phyloP scores from a whole-genome alignment of 2,888 invertebrate species.

The Saturnia pavonia region DNA sequence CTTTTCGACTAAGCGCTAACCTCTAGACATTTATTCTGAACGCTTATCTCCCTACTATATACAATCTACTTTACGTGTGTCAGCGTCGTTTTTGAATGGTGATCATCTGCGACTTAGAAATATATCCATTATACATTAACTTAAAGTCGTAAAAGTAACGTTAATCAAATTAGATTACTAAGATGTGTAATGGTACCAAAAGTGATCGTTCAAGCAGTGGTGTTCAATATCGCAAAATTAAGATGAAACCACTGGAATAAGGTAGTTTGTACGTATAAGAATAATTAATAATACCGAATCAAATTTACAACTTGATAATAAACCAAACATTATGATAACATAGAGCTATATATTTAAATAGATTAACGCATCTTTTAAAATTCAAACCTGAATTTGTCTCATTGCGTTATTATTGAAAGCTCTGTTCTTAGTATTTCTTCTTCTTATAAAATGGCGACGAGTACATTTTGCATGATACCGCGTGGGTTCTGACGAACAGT shows the following conservation, averaged over 20 bases:
- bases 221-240: not conserved
- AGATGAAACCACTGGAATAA: not conserved
- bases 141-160: too few relatives aligned
- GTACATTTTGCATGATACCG: not conserved
- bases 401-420: not conserved
- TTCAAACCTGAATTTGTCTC: not conserved
- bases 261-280: not conserved
- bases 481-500: not conserved
- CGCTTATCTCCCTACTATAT: too few relatives aligned
- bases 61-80: too few relatives aligned
- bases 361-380: not conserved
- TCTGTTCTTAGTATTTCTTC: not conserved
- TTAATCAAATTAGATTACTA: not conserved
- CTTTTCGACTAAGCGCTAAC: too few relatives aligned
- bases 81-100: too few relatives aligned
- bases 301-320: not conserved
- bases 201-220: not conserved
- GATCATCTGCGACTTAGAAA: too few relatives aligned
- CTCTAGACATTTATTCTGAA: too few relatives aligned
- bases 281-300: not conserved
- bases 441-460: too few relatives aligned
- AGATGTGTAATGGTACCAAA: not conserved
- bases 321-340: not conserved
- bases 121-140: too few relatives aligned
- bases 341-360: not conserved